Conservation (phyloP, 1,140 invertebrate genomes). For the Meteorus sp. region DNA sequence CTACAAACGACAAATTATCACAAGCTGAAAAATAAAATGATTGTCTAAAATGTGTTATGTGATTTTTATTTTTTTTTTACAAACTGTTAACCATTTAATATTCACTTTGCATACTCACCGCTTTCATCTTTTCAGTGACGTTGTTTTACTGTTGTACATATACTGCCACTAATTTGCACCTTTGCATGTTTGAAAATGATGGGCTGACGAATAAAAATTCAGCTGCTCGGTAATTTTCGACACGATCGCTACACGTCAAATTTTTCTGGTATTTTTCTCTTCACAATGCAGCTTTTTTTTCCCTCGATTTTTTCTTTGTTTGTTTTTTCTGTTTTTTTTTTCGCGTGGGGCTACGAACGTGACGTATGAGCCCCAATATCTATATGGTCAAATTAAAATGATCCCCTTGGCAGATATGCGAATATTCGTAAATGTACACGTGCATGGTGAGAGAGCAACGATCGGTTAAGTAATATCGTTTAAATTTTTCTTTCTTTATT, state of each 20-base stretch:
- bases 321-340: no score
- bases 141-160: no score
- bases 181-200: no score
- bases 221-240: conserved; percentile 23
- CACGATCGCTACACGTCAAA: conserved; percentile 17
- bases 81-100: conserved; percentile 8
- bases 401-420: conserved; percentile 16
- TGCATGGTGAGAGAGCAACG: not conserved
- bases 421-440: not conserved
- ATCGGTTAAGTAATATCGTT: conserved; percentile 14
- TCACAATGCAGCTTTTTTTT: no score
- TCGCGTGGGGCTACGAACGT: conserved; percentile 22
- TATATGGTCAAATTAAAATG: conserved; percentile 26
- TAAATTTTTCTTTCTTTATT: not conserved
- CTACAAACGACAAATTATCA: not conserved
- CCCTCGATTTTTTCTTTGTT: no score
- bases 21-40: not conserved
- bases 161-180: no score
- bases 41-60: not conserved
- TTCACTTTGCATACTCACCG: conserved; percentile 23
- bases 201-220: conserved; percentile 17
- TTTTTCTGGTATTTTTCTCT: no score
- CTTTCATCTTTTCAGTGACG: no score
- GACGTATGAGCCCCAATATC: conserved; percentile 18
- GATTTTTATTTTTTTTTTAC: no score